phyloP scores from a whole-genome alignment of 2,113 vertebrate genomes.

The Mastomys coucha region DNA sequence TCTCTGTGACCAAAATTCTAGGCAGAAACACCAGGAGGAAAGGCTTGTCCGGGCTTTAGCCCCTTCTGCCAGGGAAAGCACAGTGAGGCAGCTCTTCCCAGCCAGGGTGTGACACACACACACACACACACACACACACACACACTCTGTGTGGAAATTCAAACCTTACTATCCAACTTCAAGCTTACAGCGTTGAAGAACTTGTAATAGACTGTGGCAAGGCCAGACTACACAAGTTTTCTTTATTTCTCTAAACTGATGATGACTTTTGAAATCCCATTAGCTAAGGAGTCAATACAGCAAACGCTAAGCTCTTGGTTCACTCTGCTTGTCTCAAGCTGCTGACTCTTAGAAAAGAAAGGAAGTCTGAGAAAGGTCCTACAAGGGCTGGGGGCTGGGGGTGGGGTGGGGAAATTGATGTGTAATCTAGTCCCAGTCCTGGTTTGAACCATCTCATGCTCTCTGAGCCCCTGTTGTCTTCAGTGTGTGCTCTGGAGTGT shows the following conservation, averaged over 20 bases:
- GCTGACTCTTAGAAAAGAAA: constrained; percentile 8
- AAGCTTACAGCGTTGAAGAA: constrained; percentile 18
- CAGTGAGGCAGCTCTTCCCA: neutral
- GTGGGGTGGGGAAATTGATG: neutral
- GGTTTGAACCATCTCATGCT: constrained; percentile 44
- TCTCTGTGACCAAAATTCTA: neutral
- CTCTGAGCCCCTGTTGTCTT: constrained; percentile 3
- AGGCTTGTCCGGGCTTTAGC: neutral
- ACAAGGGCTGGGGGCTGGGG: neutral
- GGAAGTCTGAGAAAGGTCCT: constrained; percentile 43
- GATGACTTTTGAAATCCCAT: neutral
- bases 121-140: too few relatives aligned
- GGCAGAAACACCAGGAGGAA: neutral
- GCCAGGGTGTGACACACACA: neutral
- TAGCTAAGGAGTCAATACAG: constrained; percentile 24
- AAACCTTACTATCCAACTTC: neutral
- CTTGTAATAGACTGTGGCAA: neutral
- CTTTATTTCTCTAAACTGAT: constrained; percentile 27
- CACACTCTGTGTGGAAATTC: too few relatives aligned
- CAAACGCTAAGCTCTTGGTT: constrained; percentile 23
- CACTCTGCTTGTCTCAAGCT: neutral
- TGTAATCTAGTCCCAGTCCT: neutral
- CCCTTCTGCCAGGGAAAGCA: neutral
- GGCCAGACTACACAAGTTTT: neutral
- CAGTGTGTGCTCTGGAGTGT: neutral